These are phyloP conservation scores for Progne subis DNA, from an alignment of 2,113 vertebrate species.

Conservation along the genomic window DNA sequence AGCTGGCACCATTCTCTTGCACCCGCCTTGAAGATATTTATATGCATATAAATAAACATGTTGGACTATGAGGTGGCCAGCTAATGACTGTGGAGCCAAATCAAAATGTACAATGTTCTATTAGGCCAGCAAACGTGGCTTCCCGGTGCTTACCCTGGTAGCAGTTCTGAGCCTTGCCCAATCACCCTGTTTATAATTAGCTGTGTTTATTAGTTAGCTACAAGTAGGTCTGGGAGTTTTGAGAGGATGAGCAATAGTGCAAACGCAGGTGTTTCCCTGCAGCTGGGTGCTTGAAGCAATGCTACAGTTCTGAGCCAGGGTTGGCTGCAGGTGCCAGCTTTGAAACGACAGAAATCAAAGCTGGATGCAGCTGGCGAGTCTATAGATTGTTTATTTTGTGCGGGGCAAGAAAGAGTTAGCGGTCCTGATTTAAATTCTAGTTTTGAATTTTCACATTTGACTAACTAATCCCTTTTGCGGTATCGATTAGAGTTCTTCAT, in stretches of 20 bases:
- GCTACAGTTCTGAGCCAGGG: background rate
- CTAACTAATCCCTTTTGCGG: background rate
- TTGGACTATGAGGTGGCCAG: background rate
- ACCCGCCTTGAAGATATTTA: background rate
- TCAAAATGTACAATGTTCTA: accelerated
- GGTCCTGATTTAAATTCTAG: conserved; percentile 9
- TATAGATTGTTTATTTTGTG: background rate
- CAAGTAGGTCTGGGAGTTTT: background rate
- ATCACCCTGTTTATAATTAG: background rate
- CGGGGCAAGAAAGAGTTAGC: background rate
- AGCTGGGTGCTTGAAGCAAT: background rate
- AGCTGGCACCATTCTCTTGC: background rate
- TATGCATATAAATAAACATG: background rate
- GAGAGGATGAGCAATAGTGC: background rate
- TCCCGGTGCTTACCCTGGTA: too few relatives aligned
- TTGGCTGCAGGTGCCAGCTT: conserved; percentile 20
- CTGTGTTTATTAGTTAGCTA: background rate
- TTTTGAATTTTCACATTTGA: conserved; percentile 44
- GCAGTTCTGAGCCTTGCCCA: background rate
- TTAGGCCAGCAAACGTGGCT: accelerated
- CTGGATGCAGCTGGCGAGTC: background rate
- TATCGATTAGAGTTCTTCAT: conserved; percentile 23
- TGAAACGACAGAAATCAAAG: background rate
- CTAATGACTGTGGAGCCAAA: background rate
- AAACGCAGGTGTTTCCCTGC: conserved; percentile 54